These are phyloP conservation scores for Passer domesticus DNA, from an alignment of 2,113 vertebrate genomes.

Conservation along the genomic window DNA sequence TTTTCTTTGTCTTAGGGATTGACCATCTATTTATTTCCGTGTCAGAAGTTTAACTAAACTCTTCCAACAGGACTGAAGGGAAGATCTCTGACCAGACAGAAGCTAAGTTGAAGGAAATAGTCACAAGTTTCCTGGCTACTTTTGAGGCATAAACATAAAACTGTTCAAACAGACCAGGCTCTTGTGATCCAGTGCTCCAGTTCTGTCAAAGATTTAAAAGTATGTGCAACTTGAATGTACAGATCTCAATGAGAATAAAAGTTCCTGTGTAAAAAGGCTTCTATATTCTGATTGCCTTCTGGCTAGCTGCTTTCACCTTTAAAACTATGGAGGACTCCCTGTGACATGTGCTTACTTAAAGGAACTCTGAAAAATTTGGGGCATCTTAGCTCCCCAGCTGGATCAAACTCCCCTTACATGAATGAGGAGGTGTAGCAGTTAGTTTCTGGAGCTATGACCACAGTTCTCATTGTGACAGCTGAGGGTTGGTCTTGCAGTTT, in stretches of 20 bases:
- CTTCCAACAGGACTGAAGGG: slow-evolving; percentile 83
- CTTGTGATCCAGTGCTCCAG: slow-evolving; percentile 58
- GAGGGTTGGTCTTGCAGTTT: background rate
- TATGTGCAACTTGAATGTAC: slow-evolving; percentile 80
- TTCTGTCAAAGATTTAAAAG: slow-evolving; percentile 71
- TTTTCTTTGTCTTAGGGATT: background rate
- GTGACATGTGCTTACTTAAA: background rate
- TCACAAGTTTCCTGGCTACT: slow-evolving; percentile 90
- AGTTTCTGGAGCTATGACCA: background rate
- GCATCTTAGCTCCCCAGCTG: background rate
- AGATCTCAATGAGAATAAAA: slow-evolving; percentile 81
- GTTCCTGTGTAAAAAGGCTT: slow-evolving; percentile 62
- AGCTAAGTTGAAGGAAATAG: slow-evolving; percentile 90
- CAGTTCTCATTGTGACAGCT: background rate
- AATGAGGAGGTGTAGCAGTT: background rate
- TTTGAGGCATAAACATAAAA: slow-evolving; percentile 82
- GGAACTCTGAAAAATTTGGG: background rate
- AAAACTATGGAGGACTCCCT: background rate
- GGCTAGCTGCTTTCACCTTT: background rate
- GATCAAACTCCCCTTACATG: background rate
- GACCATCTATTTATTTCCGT: background rate
- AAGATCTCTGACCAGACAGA: slow-evolving; percentile 91
- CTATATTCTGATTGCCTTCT: background rate
- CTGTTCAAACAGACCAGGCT: slow-evolving; percentile 34
- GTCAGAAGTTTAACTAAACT: background rate